A percentile compares a stretch with the other conserved stretches of the same genome.
Conservation (phyloP, 2,888 invertebrate species). For the Bruchidius siliquastri region DNA sequence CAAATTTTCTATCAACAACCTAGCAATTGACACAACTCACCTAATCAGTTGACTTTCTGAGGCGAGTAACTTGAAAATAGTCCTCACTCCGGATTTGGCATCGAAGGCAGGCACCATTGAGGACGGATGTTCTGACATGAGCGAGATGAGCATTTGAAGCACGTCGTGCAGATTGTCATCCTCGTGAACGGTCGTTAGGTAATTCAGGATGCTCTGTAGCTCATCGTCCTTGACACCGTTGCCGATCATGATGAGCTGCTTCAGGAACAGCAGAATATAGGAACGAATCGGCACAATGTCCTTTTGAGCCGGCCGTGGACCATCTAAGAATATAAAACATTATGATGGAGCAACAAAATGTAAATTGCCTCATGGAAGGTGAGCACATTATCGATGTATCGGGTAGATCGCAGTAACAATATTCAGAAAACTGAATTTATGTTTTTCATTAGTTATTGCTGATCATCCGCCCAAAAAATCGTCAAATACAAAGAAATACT, state of each 20-base stretch:
- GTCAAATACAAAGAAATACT: too few relatives aligned
- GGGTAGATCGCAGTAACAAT: too few relatives aligned
- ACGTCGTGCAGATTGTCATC: constrained; percentile 99
- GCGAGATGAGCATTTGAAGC: constrained; percentile 89
- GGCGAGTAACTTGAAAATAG: constrained; percentile 93
- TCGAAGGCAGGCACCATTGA: constrained; percentile 99
- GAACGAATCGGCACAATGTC: constrained; percentile 92
- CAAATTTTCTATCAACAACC: too few relatives aligned
- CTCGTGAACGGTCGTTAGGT: constrained; percentile 96
- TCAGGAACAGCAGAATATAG: constrained; percentile 90
- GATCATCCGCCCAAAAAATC: too few relatives aligned
- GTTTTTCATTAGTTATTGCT: too few relatives aligned
- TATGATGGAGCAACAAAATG: too few relatives aligned
- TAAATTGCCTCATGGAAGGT: too few relatives aligned
- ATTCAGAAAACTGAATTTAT: too few relatives aligned
- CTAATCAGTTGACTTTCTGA: constrained; percentile 90
- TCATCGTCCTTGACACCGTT: constrained; percentile 98
- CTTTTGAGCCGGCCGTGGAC: constrained; percentile 88
- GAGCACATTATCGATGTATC: too few relatives aligned
- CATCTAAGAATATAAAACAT: constrained; percentile 60
- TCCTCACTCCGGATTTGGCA: constrained; percentile 92
- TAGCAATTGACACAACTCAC: neutral
- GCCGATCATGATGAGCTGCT: constrained; percentile 94
- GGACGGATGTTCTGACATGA: constrained; percentile 98
- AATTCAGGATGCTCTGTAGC: constrained; percentile 96